These are phyloP conservation scores for Epinotia ramella DNA, from an alignment of 2,888 invertebrate genomes.

Conservation along the genomic window DNA sequence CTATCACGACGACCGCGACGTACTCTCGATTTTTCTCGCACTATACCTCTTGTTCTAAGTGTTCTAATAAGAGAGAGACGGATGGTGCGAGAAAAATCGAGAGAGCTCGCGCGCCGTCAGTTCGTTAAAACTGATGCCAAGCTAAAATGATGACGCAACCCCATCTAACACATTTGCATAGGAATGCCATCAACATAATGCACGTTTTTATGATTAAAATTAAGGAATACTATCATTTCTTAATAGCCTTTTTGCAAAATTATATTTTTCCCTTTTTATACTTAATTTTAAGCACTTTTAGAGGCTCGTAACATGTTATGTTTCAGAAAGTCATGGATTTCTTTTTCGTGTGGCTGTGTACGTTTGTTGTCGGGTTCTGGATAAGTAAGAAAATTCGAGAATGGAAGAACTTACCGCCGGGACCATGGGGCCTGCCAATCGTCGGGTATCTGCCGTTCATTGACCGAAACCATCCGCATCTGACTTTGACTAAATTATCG, in stretches of 20 bases:
- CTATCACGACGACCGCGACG: too few relatives aligned
- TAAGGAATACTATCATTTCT: constrained; percentile 33
- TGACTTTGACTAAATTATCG: constrained; percentile 88
- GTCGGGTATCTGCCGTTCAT: constrained; percentile 92
- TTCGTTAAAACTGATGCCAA: constrained; percentile 32
- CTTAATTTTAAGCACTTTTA: constrained; percentile 2
- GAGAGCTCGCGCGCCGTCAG: too few relatives aligned
- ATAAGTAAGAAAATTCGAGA: constrained; percentile 70
- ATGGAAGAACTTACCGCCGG: constrained; percentile 88
- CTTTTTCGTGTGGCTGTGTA: constrained; percentile 62
- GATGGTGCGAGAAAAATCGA: too few relatives aligned
- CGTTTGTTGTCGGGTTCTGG: constrained; percentile 68
- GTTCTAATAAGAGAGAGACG: too few relatives aligned
- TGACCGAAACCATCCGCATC: constrained; percentile 88
- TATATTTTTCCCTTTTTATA: neutral
- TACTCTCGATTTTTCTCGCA: too few relatives aligned
- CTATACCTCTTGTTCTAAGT: too few relatives aligned
- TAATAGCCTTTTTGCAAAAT: constrained; percentile 22
- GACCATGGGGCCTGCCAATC: constrained; percentile 91
- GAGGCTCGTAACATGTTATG: constrained; percentile 39
- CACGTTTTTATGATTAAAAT: constrained; percentile 35
- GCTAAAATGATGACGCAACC: constrained; percentile 37
- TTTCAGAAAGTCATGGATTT: constrained; percentile 64
- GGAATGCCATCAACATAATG: constrained; percentile 43
- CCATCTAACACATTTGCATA: constrained; percentile 39